Evolutionary conservation across 1,140 invertebrate species (phyloP).

Genomic region (Megalonaias nervosa): DNA sequence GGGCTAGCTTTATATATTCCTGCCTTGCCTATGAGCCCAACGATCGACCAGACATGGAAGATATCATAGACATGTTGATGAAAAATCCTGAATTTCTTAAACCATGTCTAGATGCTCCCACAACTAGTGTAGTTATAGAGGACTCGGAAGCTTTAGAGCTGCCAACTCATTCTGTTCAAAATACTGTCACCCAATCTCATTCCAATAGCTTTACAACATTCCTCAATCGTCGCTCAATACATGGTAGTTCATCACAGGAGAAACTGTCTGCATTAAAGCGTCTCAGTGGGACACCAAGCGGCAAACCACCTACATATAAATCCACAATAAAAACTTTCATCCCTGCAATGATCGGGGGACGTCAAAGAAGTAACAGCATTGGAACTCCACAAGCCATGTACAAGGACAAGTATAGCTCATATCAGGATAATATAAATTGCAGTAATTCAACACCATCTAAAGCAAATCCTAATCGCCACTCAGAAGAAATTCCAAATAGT

Average conservation of each 20-base stretch:
- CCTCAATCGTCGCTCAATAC: conserved; percentile 40
- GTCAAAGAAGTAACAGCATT: conserved; percentile 46
- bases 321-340: conserved; percentile 38
- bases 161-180: conserved; percentile 50
- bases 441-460: conserved; percentile 34
- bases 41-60: conserved; percentile 81
- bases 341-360: conserved; percentile 17
- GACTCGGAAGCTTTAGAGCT: conserved; percentile 76
- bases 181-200: conserved; percentile 45
- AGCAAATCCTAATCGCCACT: conserved; percentile 44
- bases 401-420: conserved; percentile 26
- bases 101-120: conserved; percentile 85
- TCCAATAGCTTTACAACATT: conserved; percentile 36
- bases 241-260: conserved; percentile 45
- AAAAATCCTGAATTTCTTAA: conserved; percentile 83
- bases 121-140: conserved; percentile 80
- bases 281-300: conserved; percentile 34
- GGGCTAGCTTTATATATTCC: conserved; percentile 81
- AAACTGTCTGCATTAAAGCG: conserved; percentile 37
- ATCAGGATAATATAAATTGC: conserved; percentile 21
- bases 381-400: conserved; percentile 33
- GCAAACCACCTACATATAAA: conserved; percentile 17
- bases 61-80: conserved; percentile 85
- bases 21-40: conserved; percentile 84
- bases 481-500: conserved; percentile 38